Percentiles rank a stretch among this genome's conserved stretches.
Conservation (phyloP, 2,797 vertebrate species). For the Lacerta viridis region DNA sequence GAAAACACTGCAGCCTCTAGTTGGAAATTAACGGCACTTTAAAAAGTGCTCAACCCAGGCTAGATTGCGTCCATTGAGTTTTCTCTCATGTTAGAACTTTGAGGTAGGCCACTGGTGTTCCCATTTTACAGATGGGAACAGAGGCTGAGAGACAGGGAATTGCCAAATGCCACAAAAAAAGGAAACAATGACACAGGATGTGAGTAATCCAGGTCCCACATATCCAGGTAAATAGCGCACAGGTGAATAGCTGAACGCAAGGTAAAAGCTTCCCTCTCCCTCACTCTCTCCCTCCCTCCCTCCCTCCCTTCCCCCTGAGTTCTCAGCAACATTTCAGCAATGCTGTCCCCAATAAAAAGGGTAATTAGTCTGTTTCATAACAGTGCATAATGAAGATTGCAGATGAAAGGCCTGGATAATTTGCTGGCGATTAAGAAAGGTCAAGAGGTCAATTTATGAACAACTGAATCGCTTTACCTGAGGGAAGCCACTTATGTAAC, state of each 20-base stretch:
- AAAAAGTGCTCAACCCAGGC: not conserved
- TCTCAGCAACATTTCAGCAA: slow-evolving; percentile 52
- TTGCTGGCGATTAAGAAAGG: slow-evolving; percentile 90
- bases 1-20: not conserved
- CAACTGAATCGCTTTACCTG: slow-evolving; percentile 89
- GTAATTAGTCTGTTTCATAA: slow-evolving; percentile 73
- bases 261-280: not conserved
- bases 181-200: not conserved
- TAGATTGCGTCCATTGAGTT: not conserved
- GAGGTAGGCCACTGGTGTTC: no score
- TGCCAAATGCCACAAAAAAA: not conserved
- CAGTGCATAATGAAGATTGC: slow-evolving; percentile 56
- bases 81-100: not conserved
- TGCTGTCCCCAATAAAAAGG: slow-evolving; percentile 55
- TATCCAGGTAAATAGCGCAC: not conserved
- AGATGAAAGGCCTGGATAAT: slow-evolving; percentile 84
- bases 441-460: slow-evolving; percentile 88
- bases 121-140: not conserved
- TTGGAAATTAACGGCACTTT: not conserved
- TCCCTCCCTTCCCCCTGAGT: not conserved
- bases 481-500: slow-evolving; percentile 85
- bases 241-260: fast-evolving
- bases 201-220: not conserved
- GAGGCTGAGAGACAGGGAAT: not conserved
- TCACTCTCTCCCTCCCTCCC: not conserved